Base-by-base conservation (phyloP, 2,113 vertebrate genomes). In the Verasper variegatus region DNA sequence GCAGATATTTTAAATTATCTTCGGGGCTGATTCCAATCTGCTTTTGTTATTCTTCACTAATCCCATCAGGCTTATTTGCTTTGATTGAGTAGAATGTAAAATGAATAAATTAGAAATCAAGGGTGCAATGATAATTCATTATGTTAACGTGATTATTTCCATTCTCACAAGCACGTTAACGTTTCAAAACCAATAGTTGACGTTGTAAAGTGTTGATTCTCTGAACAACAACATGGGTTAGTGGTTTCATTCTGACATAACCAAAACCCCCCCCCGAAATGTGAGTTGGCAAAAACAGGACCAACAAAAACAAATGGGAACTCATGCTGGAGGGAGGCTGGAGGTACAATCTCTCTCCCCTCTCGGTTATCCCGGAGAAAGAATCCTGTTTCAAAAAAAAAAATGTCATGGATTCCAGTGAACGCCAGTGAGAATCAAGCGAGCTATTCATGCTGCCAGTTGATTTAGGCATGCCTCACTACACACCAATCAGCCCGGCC, bases 381-480 rank as follows among this genome's bases (percentile, higher is more conserved):
- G 78, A 91, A 90, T 89, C 81, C 80, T 80, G 71, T 31, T 31
- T 31, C 0, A 6, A 31, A 31, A 31, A 31, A 31, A 31, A 31
- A 31, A 31, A 31, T 1, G 31, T 31, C 31, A 31, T 31, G 31
- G 31, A 31, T 31, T 31, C 31, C 31, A 31, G 31, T 89, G 86
- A 91, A 91, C 88, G 81, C 80, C 84, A 87, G 83, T 80, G 87
- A 91, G 90, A 92, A 85, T 90, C 90, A 90, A 88, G 88, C 79
- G 47, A 90, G 87, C 89, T 86, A 92, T 92, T 93, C 91, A 92
- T 89, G 90, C 91, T 85, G 90, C 85, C 90, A 88, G 88, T 89
- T 91, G 91, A 92, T 92, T 91, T 88, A 91, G 84, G 83, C 88
- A 90, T 84, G 89, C 86, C 88, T 93, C 92, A 90, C 90, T 92